A percentile compares a stretch with the other conserved stretches of the same genome.
Evolutionary conservation across 2,797 vertebrate genomes (phyloP).

Genomic region (Chloroceryle inda): DNA sequence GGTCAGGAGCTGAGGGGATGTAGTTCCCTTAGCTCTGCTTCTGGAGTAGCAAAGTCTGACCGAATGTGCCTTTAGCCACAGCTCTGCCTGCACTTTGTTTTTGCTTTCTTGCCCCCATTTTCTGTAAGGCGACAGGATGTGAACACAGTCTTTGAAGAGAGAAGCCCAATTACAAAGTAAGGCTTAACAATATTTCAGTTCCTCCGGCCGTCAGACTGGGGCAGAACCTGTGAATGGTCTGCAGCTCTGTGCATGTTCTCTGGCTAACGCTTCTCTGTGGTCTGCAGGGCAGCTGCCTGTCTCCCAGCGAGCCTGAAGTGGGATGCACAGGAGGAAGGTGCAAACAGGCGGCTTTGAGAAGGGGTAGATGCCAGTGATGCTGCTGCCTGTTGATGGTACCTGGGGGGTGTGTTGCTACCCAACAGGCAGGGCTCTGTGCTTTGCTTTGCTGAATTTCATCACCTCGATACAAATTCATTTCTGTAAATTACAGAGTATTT

Average conservation of each 20-base stretch:
- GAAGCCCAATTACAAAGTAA: background rate
- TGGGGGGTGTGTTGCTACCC: background rate
- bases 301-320: accelerated
- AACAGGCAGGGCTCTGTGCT: background rate
- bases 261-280: accelerated
- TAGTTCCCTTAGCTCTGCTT: background rate
- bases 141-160: background rate
- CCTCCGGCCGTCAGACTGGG: background rate
- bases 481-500: slow-evolving; percentile 20
- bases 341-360: background rate
- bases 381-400: accelerated
- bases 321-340: accelerated
- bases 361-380: background rate
- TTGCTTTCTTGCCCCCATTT: accelerated
- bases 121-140: accelerated
- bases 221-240: background rate
- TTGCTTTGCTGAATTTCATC: background rate
- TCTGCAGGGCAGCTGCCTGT: background rate
- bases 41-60: background rate
- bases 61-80: background rate
- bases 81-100: background rate
- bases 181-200: background rate
- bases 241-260: accelerated
- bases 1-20: background rate
- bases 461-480: background rate